Base-by-base conservation (phyloP, 2,797 vertebrate species). In the Cryptoprocta ferox region DNA sequence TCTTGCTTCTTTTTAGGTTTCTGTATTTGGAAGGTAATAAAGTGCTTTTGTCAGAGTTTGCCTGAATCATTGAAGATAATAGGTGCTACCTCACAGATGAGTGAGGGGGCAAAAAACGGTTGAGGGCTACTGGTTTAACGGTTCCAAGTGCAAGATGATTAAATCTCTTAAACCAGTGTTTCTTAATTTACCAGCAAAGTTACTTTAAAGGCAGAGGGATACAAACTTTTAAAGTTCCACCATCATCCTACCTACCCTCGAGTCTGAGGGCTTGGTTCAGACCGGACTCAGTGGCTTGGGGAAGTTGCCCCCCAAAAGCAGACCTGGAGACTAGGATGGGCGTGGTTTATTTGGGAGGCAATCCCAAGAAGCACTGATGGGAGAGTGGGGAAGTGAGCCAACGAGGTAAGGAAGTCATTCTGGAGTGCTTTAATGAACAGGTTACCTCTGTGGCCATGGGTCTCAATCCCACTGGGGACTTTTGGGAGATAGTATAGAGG, bases 51-150 rank as follows among this genome's bases (percentile, higher is more conserved):
- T 61, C 79, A 86, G 45, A 80, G 73, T 93, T 94, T 37, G 76
- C 26, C 70, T 91, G 39, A 91, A 39, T 92, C 91, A 56, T 84
- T 88, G 21, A 93, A 94, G 48, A 80, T n/a, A 86, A 79, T 80
- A 80, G 84, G 53, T 65, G 42, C 39, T 92, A 73, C 12, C 28
- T 96, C 76, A 84, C 45, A 81, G 76, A 56, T 63, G 30, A 89
- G 35, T 80, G 63, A 81, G 30, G 28, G 53, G 10, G 53, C 90
- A 45, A 45, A 48, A 48, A 94, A 86, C 76, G 16, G 0, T 50
- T 37, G 79, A 82, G 56, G 68, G 24, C 28, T 76, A 37, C 56
- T 66, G 30, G 35, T 56, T 80, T 65, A 83, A 70, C 2, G 32
- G 37, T 86, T 87, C 59, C 19, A 87, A 94, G 42, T 61, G 21